Evolutionary conservation across 2,113 vertebrate species (phyloP).

Genomic region (Poeciliopsis turrubarensis): DNA sequence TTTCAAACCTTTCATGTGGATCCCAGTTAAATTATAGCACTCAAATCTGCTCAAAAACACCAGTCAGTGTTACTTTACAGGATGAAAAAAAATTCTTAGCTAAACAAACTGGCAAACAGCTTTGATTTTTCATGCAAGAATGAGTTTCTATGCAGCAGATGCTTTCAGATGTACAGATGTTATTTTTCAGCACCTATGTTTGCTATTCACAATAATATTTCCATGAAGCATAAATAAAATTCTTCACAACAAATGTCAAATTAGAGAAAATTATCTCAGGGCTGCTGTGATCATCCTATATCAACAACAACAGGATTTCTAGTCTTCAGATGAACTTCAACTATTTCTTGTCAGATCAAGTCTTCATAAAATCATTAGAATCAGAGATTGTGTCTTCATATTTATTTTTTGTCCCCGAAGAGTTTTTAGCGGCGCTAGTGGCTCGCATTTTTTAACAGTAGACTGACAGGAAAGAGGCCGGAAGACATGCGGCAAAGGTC

Average conservation of each 20-base stretch:
- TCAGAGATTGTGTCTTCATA: constrained; percentile 8
- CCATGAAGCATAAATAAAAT: constrained; percentile 38
- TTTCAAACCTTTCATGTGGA: neutral
- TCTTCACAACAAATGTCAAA: constrained; percentile 19
- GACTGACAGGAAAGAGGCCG: no score
- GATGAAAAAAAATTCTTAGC: neutral
- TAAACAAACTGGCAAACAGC: constrained; percentile 22
- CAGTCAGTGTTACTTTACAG: constrained; percentile 4
- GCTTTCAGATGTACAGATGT: constrained; percentile 44
- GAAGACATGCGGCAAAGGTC: no score
- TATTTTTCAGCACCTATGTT: constrained; percentile 44
- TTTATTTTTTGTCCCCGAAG: no score
- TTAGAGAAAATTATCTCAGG: constrained; percentile 32
- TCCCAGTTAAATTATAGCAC: neutral
- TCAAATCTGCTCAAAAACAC: constrained; percentile 31
- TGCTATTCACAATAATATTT: constrained; percentile 46
- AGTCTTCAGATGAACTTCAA: constrained; percentile 10
- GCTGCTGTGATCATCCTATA: constrained; percentile 7
- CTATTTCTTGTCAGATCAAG: constrained; percentile 8
- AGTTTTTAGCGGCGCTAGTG: no score
- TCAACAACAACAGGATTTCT: constrained; percentile 11
- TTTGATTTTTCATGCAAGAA: constrained; percentile 39
- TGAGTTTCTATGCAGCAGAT: constrained; percentile 49
- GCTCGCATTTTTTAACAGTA: no score
- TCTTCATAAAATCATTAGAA: constrained; percentile 13